Evolutionary conservation across 1,140 invertebrate genomes (phyloP).

Genomic region (Brachionus plicatilis): DNA sequence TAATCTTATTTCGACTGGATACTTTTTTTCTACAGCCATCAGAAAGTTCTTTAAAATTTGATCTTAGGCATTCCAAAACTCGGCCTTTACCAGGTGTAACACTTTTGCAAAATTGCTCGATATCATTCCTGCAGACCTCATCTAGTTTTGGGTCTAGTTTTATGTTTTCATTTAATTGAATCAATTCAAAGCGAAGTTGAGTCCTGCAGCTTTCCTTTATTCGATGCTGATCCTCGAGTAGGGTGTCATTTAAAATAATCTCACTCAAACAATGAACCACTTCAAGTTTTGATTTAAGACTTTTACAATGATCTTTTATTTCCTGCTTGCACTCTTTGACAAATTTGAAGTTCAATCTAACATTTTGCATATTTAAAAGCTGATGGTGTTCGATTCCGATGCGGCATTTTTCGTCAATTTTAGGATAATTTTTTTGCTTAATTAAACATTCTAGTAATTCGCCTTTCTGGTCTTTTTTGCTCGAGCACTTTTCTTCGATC

Average conservation of each 20-base stretch:
- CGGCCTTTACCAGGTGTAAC: conserved; percentile 65
- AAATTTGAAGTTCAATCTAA: conserved; percentile 28
- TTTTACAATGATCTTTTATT: conserved; percentile 4
- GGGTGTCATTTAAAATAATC: conserved; percentile 19
- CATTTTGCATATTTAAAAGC: conserved; percentile 46
- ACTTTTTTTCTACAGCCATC: conserved; percentile 69
- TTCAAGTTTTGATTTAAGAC: conserved; percentile 6
- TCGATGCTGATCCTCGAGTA: conserved; percentile 61
- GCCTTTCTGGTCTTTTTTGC: conserved; percentile 61
- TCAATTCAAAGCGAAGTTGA: conserved; percentile 69
- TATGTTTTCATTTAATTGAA: conserved; percentile 63
- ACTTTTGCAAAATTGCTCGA: conserved; percentile 68
- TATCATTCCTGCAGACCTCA: conserved; percentile 68
- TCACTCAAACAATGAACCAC: conserved; percentile 39
- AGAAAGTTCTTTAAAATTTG: conserved; percentile 58
- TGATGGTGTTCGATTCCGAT: conserved; percentile 84
- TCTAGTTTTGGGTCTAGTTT: conserved; percentile 74
- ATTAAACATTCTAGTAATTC: conserved; percentile 89
- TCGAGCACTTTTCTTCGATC: conserved; percentile 74
- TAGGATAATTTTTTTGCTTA: conserved; percentile 77
- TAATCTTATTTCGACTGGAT: conserved; percentile 67
- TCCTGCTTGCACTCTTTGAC: conserved; percentile 3
- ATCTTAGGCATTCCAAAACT: conserved; percentile 18
- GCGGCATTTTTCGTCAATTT: conserved; percentile 70
- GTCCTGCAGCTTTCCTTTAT: conserved; percentile 78